Base-by-base conservation (phyloP, 2,888 invertebrate species). In the Tetheella fluctuosa region DNA sequence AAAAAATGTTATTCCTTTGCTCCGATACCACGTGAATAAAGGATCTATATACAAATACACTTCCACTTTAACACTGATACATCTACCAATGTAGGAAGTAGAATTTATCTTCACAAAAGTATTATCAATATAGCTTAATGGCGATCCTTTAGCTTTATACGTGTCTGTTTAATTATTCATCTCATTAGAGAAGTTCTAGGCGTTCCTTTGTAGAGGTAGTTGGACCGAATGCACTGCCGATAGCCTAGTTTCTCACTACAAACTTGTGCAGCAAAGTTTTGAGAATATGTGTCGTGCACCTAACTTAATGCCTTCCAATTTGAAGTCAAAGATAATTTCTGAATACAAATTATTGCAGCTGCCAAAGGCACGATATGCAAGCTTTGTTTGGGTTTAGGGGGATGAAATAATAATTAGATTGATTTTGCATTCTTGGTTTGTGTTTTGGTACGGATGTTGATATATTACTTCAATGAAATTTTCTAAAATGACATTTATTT, bases 151-250 rank as follows among this genome's bases (percentile, higher is more conserved):
- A 15, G 30, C 61, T 62, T 61, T 79, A 79, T 77, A 79, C 76
- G 62, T 71, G 72, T 72, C 84, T 83, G 85, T 83, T 90, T 88
- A 89, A 91, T 91, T 90, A 91, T 90, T 90, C 89, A 89, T 89
- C 90, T 91, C 89, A 90, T 91, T 91, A 91, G 85, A 83, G 83
- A 88, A 90, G 84, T 90, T 81, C 79, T 75, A 77, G 79, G 81
- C 85, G 83, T 85, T 83, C 89, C 89, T 86, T 88, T 84, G 86
- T 85, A 71, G 74, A 79, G 71, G 79, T 82, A 81, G 84, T 78
- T 78, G 77, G 74, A 72, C 76, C 76, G 80, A 79, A 80, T 85
- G 86, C 83, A 80, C 79, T 76, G 77, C 74, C 86, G 86, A 90
- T 90, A 89, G 83, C 89, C 87, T 84, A 90, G 85, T 89, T 89